Base-by-base conservation (phyloP, 2,113 vertebrate species). In the Hypocryptadius cinnamomeus region DNA sequence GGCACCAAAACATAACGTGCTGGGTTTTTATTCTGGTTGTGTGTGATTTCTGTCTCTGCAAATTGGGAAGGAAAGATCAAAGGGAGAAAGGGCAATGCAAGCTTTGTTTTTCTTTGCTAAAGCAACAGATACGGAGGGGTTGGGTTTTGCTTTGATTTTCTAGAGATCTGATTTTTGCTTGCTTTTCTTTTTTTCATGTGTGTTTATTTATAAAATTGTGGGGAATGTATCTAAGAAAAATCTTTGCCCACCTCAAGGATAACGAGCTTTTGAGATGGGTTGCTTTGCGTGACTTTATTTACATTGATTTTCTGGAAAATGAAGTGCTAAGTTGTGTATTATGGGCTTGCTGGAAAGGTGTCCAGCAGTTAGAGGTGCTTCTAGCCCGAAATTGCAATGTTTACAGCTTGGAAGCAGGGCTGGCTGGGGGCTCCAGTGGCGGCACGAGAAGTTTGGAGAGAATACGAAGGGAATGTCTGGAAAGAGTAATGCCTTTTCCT, bases 291-390 rank as follows among this genome's bases (percentile, higher is more conserved):
- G 94, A 97, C 97, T 96, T 97, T 44, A 94, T 97, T 98, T 97
- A 78, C 95, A 96, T 95, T 87, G 89, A 93, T 97, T 95, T 97
- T 92, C 79, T 93, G 81, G 94, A 85, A 96, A 97, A 97, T 86
- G 83, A 97, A 97, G 95, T 96, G 80, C 65, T 72, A 78, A 96
- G 94, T 89, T 97, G 87, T 82, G 33, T 71, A 40, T 96, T 94
- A 87, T 20, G 59, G 74, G 56, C 76, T 85, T 71, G 86, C 73
- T 94, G 71, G 86, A 84, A 91, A 96, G 85, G 79, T 90, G 76
- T 66, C 66, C 44, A 27, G 44, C 78, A 54, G 54, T 83, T 72
- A 35, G 72, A 94, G 51, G 71, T 95, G 48, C 88, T 70, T 85
- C 51, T 42, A 30, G 85, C 88, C 78, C n/a, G 48, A 77, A 94